Evolutionary conservation across 2,113 vertebrate species (phyloP).

Genomic region (Procavia capensis): DNA sequence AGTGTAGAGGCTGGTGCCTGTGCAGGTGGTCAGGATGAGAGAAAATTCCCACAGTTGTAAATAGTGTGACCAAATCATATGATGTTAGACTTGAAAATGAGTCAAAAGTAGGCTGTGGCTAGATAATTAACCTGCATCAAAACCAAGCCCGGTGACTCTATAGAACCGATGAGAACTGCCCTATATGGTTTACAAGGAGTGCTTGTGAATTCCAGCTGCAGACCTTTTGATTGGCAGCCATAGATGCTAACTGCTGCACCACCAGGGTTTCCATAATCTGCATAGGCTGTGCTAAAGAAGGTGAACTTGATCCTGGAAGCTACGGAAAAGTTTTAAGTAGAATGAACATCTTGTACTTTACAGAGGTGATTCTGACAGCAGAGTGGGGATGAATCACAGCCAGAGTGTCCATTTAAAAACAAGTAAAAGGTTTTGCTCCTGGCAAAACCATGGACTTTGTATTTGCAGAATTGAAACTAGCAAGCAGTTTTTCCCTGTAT

Average conservation of each 20-base stretch:
- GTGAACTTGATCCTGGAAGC: slow-evolving; percentile 23
- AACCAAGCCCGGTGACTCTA: too few relatives aligned
- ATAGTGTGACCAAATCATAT: not conserved
- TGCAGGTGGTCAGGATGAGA: not conserved
- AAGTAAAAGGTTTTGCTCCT: not conserved
- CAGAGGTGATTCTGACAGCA: slow-evolving; percentile 12
- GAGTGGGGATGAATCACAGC: not conserved
- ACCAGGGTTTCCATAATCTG: too few relatives aligned
- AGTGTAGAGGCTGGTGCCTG: not conserved
- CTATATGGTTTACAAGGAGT: too few relatives aligned
- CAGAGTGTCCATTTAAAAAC: not conserved
- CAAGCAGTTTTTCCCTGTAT: slow-evolving; percentile 13
- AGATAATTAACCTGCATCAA: too few relatives aligned
- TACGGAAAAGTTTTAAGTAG: not conserved
- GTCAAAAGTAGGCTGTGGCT: not conserved
- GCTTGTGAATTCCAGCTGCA: too few relatives aligned
- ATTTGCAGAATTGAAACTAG: slow-evolving; percentile 1
- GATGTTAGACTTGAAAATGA: not conserved
- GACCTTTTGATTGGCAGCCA: too few relatives aligned
- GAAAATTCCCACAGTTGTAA: not conserved
- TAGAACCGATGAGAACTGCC: too few relatives aligned
- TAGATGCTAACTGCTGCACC: too few relatives aligned
- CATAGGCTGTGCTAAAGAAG: not conserved
- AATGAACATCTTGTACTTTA: not conserved
- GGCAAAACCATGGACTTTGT: not conserved